phyloP scores from a whole-genome alignment of 1,140 invertebrate species.

The Schlechtendalia chinensis region DNA sequence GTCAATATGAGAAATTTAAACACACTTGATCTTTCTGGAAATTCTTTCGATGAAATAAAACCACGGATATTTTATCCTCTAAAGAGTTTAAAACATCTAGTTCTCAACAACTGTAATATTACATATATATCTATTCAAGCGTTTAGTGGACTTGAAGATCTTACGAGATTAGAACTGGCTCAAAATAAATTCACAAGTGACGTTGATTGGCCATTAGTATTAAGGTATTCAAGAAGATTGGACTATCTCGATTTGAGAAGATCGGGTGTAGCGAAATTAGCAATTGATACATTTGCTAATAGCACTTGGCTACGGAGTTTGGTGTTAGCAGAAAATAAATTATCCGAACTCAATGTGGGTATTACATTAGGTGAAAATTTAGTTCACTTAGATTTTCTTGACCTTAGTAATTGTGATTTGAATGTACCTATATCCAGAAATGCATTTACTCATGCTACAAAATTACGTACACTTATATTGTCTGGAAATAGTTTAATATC shows the following conservation, averaged over 20 bases:
- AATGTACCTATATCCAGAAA: slow-evolving; percentile 66
- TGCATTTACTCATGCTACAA: slow-evolving; percentile 67
- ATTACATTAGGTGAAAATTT: slow-evolving; percentile 66
- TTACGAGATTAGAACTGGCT: slow-evolving; percentile 66
- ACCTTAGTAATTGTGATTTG: slow-evolving; percentile 69
- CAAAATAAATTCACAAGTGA: slow-evolving; percentile 61
- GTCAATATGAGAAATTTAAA: slow-evolving; percentile 65
- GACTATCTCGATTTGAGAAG: slow-evolving; percentile 63
- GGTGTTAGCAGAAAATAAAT: slow-evolving; percentile 66
- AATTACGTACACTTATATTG: slow-evolving; percentile 65
- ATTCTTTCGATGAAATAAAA: slow-evolving; percentile 63
- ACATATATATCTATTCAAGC: too few relatives aligned
- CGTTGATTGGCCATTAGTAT: slow-evolving; percentile 63
- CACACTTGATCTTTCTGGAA: slow-evolving; percentile 67
- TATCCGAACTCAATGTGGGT: slow-evolving; percentile 65
- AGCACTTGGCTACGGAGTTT: slow-evolving; percentile 66
- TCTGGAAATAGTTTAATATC: slow-evolving; percentile 69
- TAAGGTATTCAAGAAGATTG: slow-evolving; percentile 59
- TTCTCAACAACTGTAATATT: too few relatives aligned
- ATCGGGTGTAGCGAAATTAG: slow-evolving; percentile 63
- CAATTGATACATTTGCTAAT: slow-evolving; percentile 66
- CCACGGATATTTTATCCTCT: slow-evolving; percentile 64
- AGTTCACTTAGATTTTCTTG: slow-evolving; percentile 65
- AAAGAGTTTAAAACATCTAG: slow-evolving; percentile 64
- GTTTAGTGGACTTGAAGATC: slow-evolving; percentile 58